phyloP scores from a whole-genome alignment of 2,797 vertebrate species.

The Cygnus olor region DNA sequence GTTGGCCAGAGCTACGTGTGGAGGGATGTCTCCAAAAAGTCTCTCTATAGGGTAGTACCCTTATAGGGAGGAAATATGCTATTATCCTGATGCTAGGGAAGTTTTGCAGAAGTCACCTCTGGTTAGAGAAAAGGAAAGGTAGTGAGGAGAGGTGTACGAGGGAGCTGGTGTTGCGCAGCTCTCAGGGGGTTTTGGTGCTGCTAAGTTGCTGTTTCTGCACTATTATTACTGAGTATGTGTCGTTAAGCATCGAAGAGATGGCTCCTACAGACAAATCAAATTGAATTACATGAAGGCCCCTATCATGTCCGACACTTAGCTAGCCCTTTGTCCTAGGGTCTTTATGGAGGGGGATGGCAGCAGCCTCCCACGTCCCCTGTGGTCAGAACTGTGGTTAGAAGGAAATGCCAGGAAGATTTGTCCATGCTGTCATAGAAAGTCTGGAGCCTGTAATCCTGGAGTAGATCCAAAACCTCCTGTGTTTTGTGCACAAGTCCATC shows the following conservation, averaged over 20 bases:
- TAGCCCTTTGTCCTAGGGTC: neutral
- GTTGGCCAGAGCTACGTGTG: too few species aligned
- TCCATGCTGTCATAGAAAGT: neutral
- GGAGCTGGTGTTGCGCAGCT: neutral
- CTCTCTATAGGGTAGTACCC: neutral
- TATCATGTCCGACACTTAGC: neutral
- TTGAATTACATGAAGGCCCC: neutral
- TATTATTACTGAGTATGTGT: neutral
- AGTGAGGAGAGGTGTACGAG: fast-evolving
- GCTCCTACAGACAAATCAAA: neutral
- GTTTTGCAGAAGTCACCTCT: neutral
- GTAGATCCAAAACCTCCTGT: neutral
- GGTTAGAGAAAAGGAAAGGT: neutral
- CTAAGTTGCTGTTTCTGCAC: neutral
- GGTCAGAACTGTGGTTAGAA: neutral
- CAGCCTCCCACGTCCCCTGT: neutral
- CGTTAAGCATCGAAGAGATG: neutral
- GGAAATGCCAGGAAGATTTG: neutral
- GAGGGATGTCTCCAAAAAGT: neutral
- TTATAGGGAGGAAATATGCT: fast-evolving
- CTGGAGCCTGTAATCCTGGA: neutral
- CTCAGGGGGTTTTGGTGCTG: neutral
- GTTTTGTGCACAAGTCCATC: neutral
- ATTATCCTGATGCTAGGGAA: neutral
- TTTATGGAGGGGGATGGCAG: neutral